Evolutionary conservation across 2,113 vertebrate genomes (phyloP), one percentile per base, ranked within the genome.

Genomic region (Acrocephalus kingi): DNA sequence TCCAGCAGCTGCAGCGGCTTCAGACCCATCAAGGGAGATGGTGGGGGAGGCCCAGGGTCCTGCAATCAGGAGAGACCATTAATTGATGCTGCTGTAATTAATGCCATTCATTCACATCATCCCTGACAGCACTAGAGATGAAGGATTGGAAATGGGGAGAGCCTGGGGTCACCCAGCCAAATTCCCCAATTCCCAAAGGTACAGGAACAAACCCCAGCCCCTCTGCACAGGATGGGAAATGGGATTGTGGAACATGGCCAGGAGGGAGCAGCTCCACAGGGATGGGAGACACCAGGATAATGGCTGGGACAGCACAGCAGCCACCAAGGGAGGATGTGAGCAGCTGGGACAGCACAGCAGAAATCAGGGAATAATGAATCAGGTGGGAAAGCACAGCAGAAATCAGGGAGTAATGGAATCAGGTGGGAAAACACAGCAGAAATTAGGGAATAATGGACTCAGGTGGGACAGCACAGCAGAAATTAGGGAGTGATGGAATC

Each of bases 1-100:
- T 99, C 99, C 41, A 99, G 94, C 79, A 99, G 97, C 97, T 99
- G 99, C 97, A 99, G 95, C 0, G 99, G 99, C 95, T 99, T 99
- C 95, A 99, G 98, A 72, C 99, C 99, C 98, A 99, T 92, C 84
- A 99, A 30, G 0, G 99, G 99, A 31, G 99, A 99, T 2, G 99
- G 99, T 15, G 99, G 99, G 2, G 98, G 98, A 77, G 98, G 98
- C 25, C 99, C 99, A 43, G 99, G 99, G 64, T 99, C 99, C 99
- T 99, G 96, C 25, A 96, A 96, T 88, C 8, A 91, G 76, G 81
- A 79, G 74, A 91, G 94, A 54, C 41, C 5, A 11, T 30, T 27
- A 37, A 76, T 83, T 79, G 52, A 4, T 22, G 16, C 25, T n/a
- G 61, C 15, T 84, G 3, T 35, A 1, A 3, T 33, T 41, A 41